phyloP scores from a whole-genome alignment of 2,113 vertebrate genomes.

The Bos javanicus region DNA sequence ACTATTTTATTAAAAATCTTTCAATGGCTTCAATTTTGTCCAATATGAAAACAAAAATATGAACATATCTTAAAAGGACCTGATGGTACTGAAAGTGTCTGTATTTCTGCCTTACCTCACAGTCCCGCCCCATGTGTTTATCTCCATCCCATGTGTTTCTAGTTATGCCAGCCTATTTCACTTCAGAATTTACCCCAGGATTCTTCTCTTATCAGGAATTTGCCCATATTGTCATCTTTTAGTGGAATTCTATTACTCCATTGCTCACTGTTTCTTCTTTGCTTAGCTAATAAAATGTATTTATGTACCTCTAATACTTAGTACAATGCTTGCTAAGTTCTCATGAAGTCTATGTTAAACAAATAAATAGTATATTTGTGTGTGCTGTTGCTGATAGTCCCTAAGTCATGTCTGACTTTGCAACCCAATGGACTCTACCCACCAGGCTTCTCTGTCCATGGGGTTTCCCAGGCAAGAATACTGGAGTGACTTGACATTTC shows the following conservation, averaged over 20 bases:
- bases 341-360: neutral
- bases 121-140: neutral
- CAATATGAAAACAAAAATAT: neutral
- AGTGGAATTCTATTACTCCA: neutral
- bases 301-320: neutral
- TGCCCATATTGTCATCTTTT: neutral
- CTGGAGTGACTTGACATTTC: neutral
- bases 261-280: neutral
- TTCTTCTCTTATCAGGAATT: neutral
- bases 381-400: neutral
- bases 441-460: neutral
- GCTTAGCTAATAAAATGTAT: neutral
- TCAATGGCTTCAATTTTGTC: neutral
- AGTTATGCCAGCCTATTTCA: neutral
- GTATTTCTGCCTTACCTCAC: neutral
- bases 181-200: neutral
- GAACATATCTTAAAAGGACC: neutral
- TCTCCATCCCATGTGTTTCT: neutral
- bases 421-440: neutral
- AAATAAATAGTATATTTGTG: neutral
- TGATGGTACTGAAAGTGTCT: neutral
- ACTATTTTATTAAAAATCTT: neutral
- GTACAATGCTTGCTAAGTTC: neutral
- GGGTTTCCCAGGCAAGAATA: neutral
- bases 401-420: neutral